Conservation (phyloP, 2,797 vertebrate genomes). For the Cheirogaleus major region DNA sequence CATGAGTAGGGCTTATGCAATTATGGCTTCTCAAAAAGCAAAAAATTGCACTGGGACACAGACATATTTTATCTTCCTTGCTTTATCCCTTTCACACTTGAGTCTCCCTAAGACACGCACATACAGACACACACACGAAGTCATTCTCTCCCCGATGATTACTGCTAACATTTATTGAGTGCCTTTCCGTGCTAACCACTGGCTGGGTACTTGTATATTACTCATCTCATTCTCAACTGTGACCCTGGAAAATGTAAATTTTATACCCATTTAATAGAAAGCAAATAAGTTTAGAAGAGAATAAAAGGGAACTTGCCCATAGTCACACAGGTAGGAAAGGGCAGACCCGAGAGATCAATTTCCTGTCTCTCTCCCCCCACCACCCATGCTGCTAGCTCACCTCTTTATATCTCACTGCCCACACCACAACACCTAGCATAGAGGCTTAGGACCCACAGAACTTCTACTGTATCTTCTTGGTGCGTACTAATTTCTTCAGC, state of each 20-base stretch:
- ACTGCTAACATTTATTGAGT: background rate
- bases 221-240: background rate
- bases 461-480: background rate
- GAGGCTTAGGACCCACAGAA: background rate
- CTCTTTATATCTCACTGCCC: background rate
- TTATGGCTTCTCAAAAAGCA: background rate
- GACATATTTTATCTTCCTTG: background rate
- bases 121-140: background rate
- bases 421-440: rapidly evolving
- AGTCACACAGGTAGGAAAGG: background rate
- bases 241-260: background rate
- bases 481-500: background rate
- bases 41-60: background rate
- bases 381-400: background rate
- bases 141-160: background rate
- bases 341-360: background rate
- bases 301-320: background rate
- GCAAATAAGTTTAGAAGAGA: background rate
- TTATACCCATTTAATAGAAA: background rate
- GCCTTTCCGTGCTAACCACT: background rate
- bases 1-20: background rate
- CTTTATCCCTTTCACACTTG: background rate
- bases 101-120: background rate
- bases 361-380: background rate
- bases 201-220: background rate